phyloP scores from a whole-genome alignment of 2,797 vertebrate genomes.

The Borostomias antarcticus region DNA sequence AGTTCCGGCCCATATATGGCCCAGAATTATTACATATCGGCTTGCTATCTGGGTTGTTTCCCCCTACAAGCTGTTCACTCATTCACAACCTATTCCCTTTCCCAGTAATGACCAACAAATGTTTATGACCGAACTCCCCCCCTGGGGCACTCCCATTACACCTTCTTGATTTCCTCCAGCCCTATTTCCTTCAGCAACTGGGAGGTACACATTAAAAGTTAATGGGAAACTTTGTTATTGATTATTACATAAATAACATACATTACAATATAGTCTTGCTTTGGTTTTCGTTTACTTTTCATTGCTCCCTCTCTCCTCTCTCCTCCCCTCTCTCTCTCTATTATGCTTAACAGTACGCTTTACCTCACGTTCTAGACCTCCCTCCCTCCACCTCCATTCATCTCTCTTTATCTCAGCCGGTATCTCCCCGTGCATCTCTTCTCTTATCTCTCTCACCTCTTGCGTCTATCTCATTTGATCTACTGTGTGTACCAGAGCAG shows the following conservation, averaged over 20 bases:
- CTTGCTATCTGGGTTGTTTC: too few relatives aligned
- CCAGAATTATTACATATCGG: too few relatives aligned
- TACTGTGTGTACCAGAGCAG: neutral
- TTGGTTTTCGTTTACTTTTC: slow-evolving; percentile 77
- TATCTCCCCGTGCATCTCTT: neutral
- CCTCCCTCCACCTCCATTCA: neutral
- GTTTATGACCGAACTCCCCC: slow-evolving; percentile 69
- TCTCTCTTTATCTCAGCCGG: neutral
- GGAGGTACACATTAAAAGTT: slow-evolving; percentile 78
- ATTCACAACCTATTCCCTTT: slow-evolving; percentile 45
- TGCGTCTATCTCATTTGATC: neutral
- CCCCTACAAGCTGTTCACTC: too few relatives aligned
- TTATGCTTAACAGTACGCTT: slow-evolving; percentile 19
- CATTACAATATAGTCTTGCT: slow-evolving; percentile 72
- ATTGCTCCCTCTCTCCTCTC: slow-evolving; percentile 49
- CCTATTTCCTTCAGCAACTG: slow-evolving; percentile 79
- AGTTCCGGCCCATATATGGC: too few relatives aligned
- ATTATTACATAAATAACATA: slow-evolving; percentile 81
- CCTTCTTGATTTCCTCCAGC: slow-evolving; percentile 72
- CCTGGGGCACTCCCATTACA: slow-evolving; percentile 67
- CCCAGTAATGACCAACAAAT: slow-evolving; percentile 50
- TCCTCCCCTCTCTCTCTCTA: slow-evolving; percentile 35
- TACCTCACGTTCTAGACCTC: slow-evolving; percentile 1
- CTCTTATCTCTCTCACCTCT: neutral
- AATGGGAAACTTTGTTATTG: slow-evolving; percentile 77